Conservation (phyloP, 1,140 invertebrate genomes). For the Rhynchophorus ferrugineus region DNA sequence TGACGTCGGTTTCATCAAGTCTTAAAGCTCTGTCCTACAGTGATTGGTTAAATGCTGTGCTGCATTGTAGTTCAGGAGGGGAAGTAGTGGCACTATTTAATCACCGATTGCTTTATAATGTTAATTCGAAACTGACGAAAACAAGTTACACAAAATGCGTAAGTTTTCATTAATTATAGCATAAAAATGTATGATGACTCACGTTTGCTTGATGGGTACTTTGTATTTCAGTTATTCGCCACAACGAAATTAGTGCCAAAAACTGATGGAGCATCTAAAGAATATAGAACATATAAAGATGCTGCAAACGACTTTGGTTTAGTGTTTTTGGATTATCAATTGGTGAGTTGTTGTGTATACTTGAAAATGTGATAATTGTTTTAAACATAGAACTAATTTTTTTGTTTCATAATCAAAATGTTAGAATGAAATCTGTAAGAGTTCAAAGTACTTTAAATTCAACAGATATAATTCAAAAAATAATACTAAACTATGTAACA, state of each 20-base stretch:
- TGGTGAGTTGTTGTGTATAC: conserved; percentile 21
- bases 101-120: conserved; percentile 23
- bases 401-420: no score
- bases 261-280: conserved; percentile 11
- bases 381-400: no score
- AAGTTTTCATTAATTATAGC: no score
- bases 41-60: conserved; percentile 33
- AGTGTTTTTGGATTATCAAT: conserved; percentile 31
- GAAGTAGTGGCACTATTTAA: conserved; percentile 28
- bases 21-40: conserved; percentile 24
- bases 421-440: no score
- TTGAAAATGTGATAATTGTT: not conserved
- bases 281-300: conserved; percentile 19
- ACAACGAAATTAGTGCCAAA: conserved; percentile 20
- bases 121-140: conserved; percentile 8
- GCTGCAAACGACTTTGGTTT: conserved; percentile 26
- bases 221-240: conserved; percentile 26
- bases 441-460: no score
- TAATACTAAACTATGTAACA: no score
- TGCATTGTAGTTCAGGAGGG: conserved; percentile 27
- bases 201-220: not conserved
- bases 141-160: conserved; percentile 8
- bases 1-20: conserved; percentile 18
- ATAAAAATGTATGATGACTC: not conserved
- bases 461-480: no score